phyloP scores from a whole-genome alignment of 2,113 vertebrate genomes.

The Scomber japonicus region DNA sequence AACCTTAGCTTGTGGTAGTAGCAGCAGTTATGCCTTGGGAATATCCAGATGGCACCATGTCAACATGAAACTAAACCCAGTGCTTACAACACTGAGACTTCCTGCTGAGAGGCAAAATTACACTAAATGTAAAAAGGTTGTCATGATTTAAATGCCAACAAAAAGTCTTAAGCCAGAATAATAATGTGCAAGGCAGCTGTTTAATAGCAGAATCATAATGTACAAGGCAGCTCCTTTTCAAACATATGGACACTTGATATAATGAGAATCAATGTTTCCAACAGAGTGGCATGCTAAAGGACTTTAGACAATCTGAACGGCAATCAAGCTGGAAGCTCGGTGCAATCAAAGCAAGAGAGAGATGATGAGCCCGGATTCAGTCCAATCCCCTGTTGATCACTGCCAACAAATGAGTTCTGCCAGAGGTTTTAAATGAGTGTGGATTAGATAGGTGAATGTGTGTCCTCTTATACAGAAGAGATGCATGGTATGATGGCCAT shows the following conservation, averaged over 20 bases:
- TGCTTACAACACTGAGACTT: constrained; percentile 9
- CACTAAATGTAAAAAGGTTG: neutral
- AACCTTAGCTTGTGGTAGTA: constrained; percentile 12
- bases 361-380: constrained; percentile 70
- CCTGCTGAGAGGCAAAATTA: neutral
- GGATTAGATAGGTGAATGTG: constrained; percentile 43
- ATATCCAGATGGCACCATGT: constrained; percentile 33
- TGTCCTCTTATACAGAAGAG: constrained; percentile 9
- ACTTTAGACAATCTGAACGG: constrained; percentile 56
- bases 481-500: constrained; percentile 3
- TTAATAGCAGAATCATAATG: constrained; percentile 33
- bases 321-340: constrained; percentile 61
- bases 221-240: constrained; percentile 35
- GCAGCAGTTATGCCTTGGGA: constrained; percentile 7
- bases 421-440: constrained; percentile 56
- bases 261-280: constrained; percentile 56
- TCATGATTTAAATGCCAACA: neutral
- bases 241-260: constrained; percentile 66
- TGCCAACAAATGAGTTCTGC: constrained; percentile 64
- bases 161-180: constrained; percentile 15
- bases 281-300: constrained; percentile 15
- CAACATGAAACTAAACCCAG: constrained; percentile 46
- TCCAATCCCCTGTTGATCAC: constrained; percentile 74
- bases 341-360: constrained; percentile 62
- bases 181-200: neutral